phyloP scores from a whole-genome alignment of 2,888 invertebrate species.

The Meiosimyza decipiens region DNA sequence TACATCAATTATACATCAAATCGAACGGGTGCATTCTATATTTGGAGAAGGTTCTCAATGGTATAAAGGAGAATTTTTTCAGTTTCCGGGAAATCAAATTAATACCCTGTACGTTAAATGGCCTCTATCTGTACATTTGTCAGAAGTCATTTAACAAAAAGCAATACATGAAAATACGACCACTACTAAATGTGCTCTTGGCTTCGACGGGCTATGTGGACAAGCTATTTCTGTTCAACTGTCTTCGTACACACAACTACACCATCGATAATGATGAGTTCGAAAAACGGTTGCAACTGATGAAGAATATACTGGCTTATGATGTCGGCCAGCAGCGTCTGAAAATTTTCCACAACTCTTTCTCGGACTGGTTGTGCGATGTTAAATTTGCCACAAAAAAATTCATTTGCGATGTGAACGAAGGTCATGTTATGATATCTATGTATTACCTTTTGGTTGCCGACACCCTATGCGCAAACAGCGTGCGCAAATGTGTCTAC shows the following conservation, averaged over 20 bases:
- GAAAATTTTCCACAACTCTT: slow-evolving; percentile 91
- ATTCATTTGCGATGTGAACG: slow-evolving; percentile 86
- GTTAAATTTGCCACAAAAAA: slow-evolving; percentile 98
- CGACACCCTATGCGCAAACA: slow-evolving; percentile 75
- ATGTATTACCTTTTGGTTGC: slow-evolving; percentile 84
- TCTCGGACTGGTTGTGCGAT: slow-evolving; percentile 94
- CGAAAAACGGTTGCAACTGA: slow-evolving; percentile 78
- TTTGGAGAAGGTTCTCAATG: slow-evolving; percentile 88
- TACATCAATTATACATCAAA: slow-evolving; percentile 95
- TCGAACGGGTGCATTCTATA: slow-evolving; percentile 93
- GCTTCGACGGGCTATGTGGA: slow-evolving; percentile 88
- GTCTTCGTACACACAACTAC: slow-evolving; percentile 83
- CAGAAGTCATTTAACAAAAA: slow-evolving; percentile 91
- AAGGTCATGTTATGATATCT: slow-evolving; percentile 89
- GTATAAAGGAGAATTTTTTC: slow-evolving; percentile 93
- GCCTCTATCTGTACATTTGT: slow-evolving; percentile 93
- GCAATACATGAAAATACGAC: slow-evolving; percentile 87
- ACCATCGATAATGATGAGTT: slow-evolving; percentile 84
- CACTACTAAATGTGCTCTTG: slow-evolving; percentile 86
- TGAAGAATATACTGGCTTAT: slow-evolving; percentile 71
- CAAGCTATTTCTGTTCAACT: slow-evolving; percentile 82
- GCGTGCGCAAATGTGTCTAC: slow-evolving; percentile 79
- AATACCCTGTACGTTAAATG: slow-evolving; percentile 95
- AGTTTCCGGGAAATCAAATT: slow-evolving; percentile 90
- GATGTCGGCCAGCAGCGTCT: slow-evolving; percentile 58